Conservation (phyloP, 2,888 invertebrate species). For the Macrosiphum euphorbiae region DNA sequence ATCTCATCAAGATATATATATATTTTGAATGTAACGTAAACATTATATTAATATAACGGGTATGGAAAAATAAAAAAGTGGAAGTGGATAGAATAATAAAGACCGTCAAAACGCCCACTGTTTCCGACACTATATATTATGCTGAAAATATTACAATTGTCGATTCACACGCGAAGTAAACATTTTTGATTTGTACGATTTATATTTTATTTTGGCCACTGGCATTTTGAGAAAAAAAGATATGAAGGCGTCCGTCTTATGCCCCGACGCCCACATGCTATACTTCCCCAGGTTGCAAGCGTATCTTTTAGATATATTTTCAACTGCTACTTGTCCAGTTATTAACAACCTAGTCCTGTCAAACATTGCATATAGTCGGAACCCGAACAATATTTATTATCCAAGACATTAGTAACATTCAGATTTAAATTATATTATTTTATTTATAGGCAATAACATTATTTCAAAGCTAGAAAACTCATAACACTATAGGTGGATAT, state of each 20-base stretch:
- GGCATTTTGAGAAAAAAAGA: constrained; percentile 29
- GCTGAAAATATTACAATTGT: constrained; percentile 39
- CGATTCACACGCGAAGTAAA: constrained; percentile 51
- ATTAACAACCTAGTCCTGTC: constrained; percentile 51
- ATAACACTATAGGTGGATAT: neutral
- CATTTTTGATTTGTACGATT: constrained; percentile 34
- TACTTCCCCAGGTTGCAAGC: neutral
- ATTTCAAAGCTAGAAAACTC: constrained; percentile 15
- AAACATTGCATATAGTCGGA: constrained; percentile 26
- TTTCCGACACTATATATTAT: neutral
- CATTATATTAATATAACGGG: too few relatives aligned
- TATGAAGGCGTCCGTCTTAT: constrained; percentile 45
- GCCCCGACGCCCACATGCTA: constrained; percentile 30
- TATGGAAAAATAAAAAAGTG: constrained; percentile 31
- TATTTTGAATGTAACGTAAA: neutral
- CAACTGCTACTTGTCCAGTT: constrained; percentile 54
- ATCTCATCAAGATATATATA: constrained; percentile 24
- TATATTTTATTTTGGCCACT: constrained; percentile 40
- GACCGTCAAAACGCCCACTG: constrained; percentile 55
- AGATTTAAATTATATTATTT: constrained; percentile 45
- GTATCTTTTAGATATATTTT: neutral
- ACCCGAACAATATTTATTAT: constrained; percentile 43
- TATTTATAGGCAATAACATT: constrained; percentile 6
- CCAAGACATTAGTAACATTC: constrained; percentile 27
- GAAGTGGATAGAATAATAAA: neutral